These are phyloP conservation scores for Phyllostomus discolor DNA, from an alignment of 2,113 vertebrate species.

Conservation along the genomic window DNA sequence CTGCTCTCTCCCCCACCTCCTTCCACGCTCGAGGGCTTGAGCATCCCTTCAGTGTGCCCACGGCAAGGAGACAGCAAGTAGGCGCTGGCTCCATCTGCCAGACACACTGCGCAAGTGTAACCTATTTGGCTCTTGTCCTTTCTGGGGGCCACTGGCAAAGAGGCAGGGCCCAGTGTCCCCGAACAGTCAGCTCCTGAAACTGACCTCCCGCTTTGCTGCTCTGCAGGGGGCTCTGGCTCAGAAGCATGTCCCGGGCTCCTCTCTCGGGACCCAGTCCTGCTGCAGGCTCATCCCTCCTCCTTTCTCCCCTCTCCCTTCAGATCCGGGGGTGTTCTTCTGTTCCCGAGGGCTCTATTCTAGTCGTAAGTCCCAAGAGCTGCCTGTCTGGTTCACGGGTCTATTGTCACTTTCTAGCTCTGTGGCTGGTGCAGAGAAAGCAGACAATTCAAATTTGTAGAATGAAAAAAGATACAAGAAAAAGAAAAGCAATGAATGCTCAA, in stretches of 20 bases:
- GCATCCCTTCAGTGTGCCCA: background rate
- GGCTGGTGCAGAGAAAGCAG: background rate
- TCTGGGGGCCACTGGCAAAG: background rate
- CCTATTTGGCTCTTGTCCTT: background rate
- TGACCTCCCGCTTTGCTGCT: background rate
- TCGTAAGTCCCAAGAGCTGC: no score
- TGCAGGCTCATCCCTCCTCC: background rate
- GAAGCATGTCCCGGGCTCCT: no score
- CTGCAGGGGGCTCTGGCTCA: background rate
- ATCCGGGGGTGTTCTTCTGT: background rate
- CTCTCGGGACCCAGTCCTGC: rapidly evolving
- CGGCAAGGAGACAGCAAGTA: background rate
- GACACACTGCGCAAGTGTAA: background rate
- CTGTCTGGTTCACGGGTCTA: background rate
- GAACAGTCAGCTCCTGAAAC: background rate
- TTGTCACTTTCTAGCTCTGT: background rate
- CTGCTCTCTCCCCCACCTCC: background rate
- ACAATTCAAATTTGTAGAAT: background rate
- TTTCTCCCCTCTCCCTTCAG: background rate
- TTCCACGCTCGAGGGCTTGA: background rate
- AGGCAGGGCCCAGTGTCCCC: background rate
- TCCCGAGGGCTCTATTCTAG: background rate
- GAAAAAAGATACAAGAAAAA: background rate
- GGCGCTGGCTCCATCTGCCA: background rate
- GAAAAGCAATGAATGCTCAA: no score